Conservation (phyloP, 2,888 invertebrate species). For the Griposia aprilina region DNA sequence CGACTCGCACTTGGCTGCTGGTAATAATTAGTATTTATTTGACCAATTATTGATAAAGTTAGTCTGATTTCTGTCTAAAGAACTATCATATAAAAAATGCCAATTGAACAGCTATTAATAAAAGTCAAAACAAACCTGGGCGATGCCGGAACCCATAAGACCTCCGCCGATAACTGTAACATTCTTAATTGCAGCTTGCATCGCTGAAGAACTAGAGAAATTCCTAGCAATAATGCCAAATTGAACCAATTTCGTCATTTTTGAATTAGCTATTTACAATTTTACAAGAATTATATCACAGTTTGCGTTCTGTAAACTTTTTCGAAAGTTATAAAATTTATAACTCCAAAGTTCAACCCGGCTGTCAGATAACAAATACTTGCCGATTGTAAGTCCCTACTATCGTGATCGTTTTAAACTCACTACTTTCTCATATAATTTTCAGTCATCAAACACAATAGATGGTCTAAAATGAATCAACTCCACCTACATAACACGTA, state of each 20-base stretch:
- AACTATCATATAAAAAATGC: background rate
- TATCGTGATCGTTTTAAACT: constrained; percentile 6
- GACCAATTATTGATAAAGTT: background rate
- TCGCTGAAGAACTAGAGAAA: constrained; percentile 82
- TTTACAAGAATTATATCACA: constrained; percentile 48
- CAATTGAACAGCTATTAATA: background rate
- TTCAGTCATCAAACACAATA: background rate
- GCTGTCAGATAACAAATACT: constrained; percentile 45
- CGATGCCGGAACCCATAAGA: constrained; percentile 97
- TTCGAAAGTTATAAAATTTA: constrained; percentile 60
- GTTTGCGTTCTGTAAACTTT: constrained; percentile 45
- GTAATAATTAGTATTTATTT: background rate
- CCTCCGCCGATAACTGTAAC: constrained; percentile 97
- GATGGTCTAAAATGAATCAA: background rate
- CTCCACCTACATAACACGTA: background rate
- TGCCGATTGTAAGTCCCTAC: constrained; percentile 9
- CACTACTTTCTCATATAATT: constrained; percentile 7
- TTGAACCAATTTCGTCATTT: constrained; percentile 80
- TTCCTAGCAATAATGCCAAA: constrained; percentile 80
- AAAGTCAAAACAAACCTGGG: constrained; percentile 92
- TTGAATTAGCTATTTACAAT: constrained; percentile 21
- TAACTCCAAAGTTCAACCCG: constrained; percentile 69
- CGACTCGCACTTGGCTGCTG: too few relatives aligned
- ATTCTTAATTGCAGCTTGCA: constrained; percentile 92
- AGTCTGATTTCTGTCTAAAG: background rate